These are phyloP conservation scores for Dendrolimus houi DNA, from an alignment of 2,888 invertebrate genomes.

Conservation along the genomic window DNA sequence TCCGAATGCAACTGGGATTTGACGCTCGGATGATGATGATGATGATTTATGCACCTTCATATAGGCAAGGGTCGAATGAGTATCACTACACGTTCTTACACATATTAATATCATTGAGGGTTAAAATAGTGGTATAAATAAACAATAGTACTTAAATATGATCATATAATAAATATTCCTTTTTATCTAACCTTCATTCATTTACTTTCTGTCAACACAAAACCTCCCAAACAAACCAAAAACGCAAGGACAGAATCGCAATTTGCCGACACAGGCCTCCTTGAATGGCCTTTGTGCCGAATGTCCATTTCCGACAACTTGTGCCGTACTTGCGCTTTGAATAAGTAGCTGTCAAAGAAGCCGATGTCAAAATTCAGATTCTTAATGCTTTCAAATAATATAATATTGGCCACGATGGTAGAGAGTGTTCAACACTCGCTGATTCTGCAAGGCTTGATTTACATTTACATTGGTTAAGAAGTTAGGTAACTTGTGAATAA, in stretches of 20 bases:
- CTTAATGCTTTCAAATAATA: constrained; percentile 1
- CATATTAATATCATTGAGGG: no score
- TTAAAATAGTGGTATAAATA: no score
- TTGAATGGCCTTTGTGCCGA: constrained; percentile 47
- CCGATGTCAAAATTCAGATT: constrained; percentile 52
- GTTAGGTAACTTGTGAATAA: no score
- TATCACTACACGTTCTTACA: no score
- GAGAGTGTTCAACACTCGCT: no score
- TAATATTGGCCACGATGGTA: constrained; percentile 6
- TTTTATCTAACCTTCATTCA: constrained; percentile 14
- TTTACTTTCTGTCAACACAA: constrained; percentile 15
- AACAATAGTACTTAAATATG: no score
- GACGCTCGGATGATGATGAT: no score
- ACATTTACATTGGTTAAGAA: no score
- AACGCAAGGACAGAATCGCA: constrained; percentile 35
- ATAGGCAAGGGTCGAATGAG: no score
- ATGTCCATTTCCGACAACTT: constrained; percentile 69
- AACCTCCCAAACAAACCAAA: constrained; percentile 10
- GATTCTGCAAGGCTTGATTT: no score
- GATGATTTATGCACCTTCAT: no score
- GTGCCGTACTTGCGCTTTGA: constrained; percentile 47
- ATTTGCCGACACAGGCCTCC: constrained; percentile 53
- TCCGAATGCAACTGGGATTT: no score
- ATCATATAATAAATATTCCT: background rate
- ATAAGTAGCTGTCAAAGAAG: constrained; percentile 55